phyloP scores from a whole-genome alignment of 2,888 invertebrate genomes.

The Leptarthrus brevirostris region DNA sequence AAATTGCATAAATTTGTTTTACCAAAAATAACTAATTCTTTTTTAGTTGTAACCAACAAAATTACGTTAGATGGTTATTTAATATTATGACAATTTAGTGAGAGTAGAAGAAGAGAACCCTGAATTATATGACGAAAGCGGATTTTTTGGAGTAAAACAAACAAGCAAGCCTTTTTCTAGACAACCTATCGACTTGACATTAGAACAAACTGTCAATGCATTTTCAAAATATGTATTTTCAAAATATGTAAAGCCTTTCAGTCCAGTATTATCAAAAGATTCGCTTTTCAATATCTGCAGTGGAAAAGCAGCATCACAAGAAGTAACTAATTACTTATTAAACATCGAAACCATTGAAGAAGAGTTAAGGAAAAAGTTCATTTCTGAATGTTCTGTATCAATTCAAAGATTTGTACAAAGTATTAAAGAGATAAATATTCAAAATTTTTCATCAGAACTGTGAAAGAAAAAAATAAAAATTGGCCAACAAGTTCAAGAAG shows the following conservation, averaged over 20 bases:
- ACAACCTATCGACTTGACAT: conserved; percentile 26
- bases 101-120: conserved; percentile 60
- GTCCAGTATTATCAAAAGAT: conserved; percentile 55
- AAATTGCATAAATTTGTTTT: conserved; percentile 56
- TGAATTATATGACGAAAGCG: conserved; percentile 56
- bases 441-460: too few relatives aligned
- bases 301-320: too few relatives aligned
- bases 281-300: too few relatives aligned
- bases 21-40: conserved; percentile 60
- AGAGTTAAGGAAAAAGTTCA: too few relatives aligned
- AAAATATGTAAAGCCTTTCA: too few relatives aligned
- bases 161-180: conserved; percentile 53
- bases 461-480: conserved; percentile 54
- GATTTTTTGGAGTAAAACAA: conserved; percentile 59
- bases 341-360: too few relatives aligned
- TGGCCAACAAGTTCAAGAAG: too few relatives aligned
- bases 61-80: conserved; percentile 60
- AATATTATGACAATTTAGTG: conserved; percentile 59
- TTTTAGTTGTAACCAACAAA: conserved; percentile 60
- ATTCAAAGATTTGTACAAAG: too few relatives aligned
- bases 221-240: too few relatives aligned
- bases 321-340: too few relatives aligned
- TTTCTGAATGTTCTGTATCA: too few relatives aligned
- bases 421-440: too few relatives aligned
- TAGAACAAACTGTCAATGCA: conserved; percentile 39